Evolutionary conservation across 2,797 vertebrate species (phyloP), one percentile per base, ranked within the genome.

Genomic region (Distichodus sexfasciatus): DNA sequence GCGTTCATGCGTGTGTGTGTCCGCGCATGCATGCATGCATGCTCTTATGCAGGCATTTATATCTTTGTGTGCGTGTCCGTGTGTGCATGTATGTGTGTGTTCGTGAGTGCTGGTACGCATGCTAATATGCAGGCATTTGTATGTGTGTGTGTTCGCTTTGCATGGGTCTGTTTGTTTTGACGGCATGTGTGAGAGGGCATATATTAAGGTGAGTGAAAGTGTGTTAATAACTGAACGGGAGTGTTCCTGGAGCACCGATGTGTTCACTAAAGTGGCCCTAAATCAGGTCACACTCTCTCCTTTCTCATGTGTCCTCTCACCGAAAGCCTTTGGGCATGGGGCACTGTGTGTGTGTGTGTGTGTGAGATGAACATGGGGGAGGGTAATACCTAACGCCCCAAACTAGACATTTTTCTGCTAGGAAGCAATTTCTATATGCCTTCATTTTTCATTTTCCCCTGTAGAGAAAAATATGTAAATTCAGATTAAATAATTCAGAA

Each of bases 221-320:
- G 69, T 58, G 72, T 75, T 70, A 80, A 77, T 77, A 71, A 75
- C 72, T 67, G 50, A 66, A 62, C 10, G 69, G 59, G 66, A 66
- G 55, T 63, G 69, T 75, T 58, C 69, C 66, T 67, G 68, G 40
- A 50, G 50, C 67, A 60, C 43, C 74, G 43, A 63, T 71, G 61
- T 66, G 48, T n/a, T 43, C 12, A 19, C 64, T 46, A 51, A 76
- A 71, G 47, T 66, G n/a, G 54, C 35, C 57, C 46, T 59, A 59
- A 59, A 76, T 72, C 57, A 66, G 65, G 67, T 66, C 41, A 23
- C 19, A 50, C 55, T 36, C 53, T 41, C 64, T 40, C 6, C 47
- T 38, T 26, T 24, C 31, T 50, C 62, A 51, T 47, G 46, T 54
- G n/a, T 41, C 11, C 24, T 21, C 15, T 40, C 14, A 36, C 21